Evolutionary conservation across 1,140 invertebrate genomes (phyloP), one percentile per base, ranked within the genome.

Genomic region (Saxidomus purpurata): DNA sequence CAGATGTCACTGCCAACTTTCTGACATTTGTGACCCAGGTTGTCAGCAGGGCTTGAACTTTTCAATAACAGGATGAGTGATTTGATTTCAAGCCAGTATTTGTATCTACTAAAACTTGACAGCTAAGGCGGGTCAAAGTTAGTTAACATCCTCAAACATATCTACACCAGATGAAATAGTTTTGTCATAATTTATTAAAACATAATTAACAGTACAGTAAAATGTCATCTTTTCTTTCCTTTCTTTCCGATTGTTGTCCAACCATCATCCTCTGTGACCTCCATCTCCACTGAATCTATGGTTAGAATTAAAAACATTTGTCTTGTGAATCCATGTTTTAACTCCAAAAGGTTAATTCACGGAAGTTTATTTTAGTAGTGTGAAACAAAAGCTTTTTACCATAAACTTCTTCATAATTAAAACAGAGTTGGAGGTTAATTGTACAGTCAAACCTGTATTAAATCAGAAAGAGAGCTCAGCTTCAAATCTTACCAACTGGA

Each of bases 211-310:
- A 15, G 11, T 31, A 40, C 31, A 38, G 22, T 9, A 59, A 25
- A 6, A 71, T 80, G 40, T 80, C 90, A 91, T 90, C 82, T 67
- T n/a, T 69, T 28, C 38, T 85, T 89, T 49, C 81, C 80, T 61
- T 89, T 89, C 81, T 81, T 89, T 19, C 59, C 52, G 17, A 89
- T 81, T 36, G 63, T 81, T 22, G 79, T 81, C 88, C 88, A 89
- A 15, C 81, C 88, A 61, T 89, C 88, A 25, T 84, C 88, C 38
- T 89, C 87, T 71, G 61, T 77, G 22, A 79, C 63, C 25, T 85
- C 83, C 40, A 71, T 85, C 15, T 84, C 88, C 67, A 63, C 79
- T 13, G 47, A 49, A 36, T 84, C 88, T 79, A 15, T 40, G n/a
- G 25, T 34, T 31, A 88, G 17, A 74, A 1, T 59, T 25, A 40